Evolutionary conservation across 2,113 vertebrate genomes (phyloP).

Genomic region (Caloenas nicobarica): DNA sequence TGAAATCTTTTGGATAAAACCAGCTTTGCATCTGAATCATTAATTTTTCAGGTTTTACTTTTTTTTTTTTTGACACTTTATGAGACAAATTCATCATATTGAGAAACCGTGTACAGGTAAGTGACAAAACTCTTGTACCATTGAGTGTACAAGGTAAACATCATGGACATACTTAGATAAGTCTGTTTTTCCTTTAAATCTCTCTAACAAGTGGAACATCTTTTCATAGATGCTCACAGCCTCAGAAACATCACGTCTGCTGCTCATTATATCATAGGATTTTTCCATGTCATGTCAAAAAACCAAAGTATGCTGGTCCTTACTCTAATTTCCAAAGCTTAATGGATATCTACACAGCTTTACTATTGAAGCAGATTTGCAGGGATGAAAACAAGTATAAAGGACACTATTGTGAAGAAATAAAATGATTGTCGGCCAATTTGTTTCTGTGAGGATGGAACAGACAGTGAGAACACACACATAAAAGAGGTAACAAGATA

Average conservation of each 20-base stretch:
- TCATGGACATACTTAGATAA: neutral
- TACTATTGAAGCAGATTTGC: neutral
- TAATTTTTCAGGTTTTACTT: neutral
- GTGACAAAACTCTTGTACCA: neutral
- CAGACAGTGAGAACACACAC: neutral
- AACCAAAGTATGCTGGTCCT: neutral
- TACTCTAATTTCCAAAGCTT: slow-evolving; percentile 14
- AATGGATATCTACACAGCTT: neutral
- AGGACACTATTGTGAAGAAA: neutral
- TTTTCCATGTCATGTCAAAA: neutral
- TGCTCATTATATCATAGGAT: neutral
- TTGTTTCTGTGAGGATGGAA: neutral
- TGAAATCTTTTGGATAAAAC: neutral
- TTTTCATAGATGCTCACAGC: neutral
- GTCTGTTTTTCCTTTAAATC: neutral
- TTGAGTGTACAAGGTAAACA: neutral
- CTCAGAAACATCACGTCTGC: neutral
- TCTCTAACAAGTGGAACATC: neutral
- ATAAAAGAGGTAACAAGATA: neutral
- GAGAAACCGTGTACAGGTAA: neutral
- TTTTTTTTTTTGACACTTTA: neutral
- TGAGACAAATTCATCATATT: neutral
- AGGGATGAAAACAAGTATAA: neutral
- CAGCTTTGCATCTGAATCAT: neutral
- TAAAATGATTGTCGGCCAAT: neutral